Evolutionary conservation across 2,888 invertebrate genomes (phyloP).

Genomic region (Phymatocera aterrima): DNA sequence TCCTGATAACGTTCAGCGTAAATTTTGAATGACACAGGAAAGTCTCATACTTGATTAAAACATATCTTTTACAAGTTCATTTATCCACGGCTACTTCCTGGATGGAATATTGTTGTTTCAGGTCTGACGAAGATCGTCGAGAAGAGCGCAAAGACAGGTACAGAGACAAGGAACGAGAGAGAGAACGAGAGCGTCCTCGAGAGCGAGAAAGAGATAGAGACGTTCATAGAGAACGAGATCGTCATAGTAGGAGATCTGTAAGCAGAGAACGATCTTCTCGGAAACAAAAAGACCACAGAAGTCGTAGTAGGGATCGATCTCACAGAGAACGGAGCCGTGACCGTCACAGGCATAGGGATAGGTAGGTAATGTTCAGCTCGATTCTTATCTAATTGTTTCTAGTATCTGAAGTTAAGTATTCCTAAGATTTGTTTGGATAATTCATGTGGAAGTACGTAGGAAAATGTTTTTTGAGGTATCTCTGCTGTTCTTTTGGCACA

Average conservation of each 20-base stretch:
- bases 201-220: constrained; percentile 63
- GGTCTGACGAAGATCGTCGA: constrained; percentile 73
- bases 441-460: background rate
- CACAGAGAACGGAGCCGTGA: constrained; percentile 68
- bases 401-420: background rate
- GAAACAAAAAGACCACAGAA: constrained; percentile 69
- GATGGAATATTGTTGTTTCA: constrained; percentile 65
- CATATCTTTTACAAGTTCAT: constrained; percentile 37
- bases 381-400: background rate
- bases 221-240: constrained; percentile 63
- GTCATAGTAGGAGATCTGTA: constrained; percentile 59
- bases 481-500: background rate
- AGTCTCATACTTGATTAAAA: background rate
- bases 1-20: background rate
- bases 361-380: constrained; percentile 56
- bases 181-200: constrained; percentile 66
- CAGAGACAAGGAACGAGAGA: constrained; percentile 66
- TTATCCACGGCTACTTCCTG: constrained; percentile 54
- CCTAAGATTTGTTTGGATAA: background rate
- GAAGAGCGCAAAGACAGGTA: constrained; percentile 66
- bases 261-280: constrained; percentile 67
- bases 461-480: background rate
- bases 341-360: constrained; percentile 68
- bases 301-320: constrained; percentile 70
- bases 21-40: background rate